Evolutionary conservation across 2,888 invertebrate genomes (phyloP), one percentile per base, ranked within the genome.

Genomic region (Drosophila barbarae): DNA sequence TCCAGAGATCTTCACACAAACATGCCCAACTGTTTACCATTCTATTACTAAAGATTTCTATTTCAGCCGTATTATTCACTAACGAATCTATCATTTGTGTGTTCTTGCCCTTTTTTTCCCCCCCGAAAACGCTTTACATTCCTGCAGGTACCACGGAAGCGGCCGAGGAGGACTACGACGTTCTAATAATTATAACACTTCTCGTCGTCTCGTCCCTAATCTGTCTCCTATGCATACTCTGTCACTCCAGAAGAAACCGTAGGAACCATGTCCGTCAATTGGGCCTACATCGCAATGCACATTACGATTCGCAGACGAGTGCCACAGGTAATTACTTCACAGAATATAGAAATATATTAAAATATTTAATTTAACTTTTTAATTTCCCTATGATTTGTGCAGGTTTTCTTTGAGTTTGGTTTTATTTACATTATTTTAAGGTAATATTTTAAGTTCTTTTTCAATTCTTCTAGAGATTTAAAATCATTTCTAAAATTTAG

Each of bases 151-250:
- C 85, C 86, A 87, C 85, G 87, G 89, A 89, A 87, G 89, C 88
- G 81, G 89, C 88, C 84, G 87, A 88, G 89, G 90, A 89, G 88
- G 90, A 90, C 88, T 89, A 89, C 89, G 90, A 88, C 88, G 89
- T 89, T 87, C 88, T 90, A 86, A 90, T 90, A 85, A 90, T 90
- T 86, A 88, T 87, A 87, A 88, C 87, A 86, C 88, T 89, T 86
- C 87, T 87, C 90, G 90, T 87, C 89, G 90, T 84, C 88, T 90
- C 87, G 89, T 89, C 88, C 90, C 90, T 90, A 90, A 90, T 89
- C 85, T 90, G 90, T 90, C 90, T 90, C 90, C 90, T 90, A 88
- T 90, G 90, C 90, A 90, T 88, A 88, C 90, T 90, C 77, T 90
- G 87, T 90, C 90, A 89, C 89, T 89, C 89, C 89, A 90, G 88